Evolutionary conservation across 2,888 invertebrate genomes (phyloP), one percentile per base, ranked within the genome.

Genomic region (Philopedon plagiatum): DNA sequence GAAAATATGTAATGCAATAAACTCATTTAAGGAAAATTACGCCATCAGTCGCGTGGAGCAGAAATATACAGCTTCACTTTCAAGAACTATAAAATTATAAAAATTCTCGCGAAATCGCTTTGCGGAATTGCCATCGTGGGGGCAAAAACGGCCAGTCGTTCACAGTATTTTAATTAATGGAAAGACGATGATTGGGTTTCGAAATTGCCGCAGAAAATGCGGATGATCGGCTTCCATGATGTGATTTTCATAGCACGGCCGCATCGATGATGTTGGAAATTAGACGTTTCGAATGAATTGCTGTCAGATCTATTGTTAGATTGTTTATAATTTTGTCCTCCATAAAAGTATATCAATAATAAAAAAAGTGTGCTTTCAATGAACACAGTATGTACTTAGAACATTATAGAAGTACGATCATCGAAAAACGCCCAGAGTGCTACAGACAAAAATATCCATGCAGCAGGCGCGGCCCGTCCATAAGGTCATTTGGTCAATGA

Each of bases 141-240:
- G 32, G 56, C 37, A 32, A 21, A 32, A 56, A 37, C 56, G 49
- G 21, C 9, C 66, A 41, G 51, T 61, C 29, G 66, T 66, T 66
- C 71, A 71, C 71, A 61, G 71, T 64, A 71, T 64, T 71, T 71
- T 66, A 71, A 71, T 71, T 71, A 71, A 71, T 71, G 64, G 58
- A 71, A 65, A n/a, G n/a, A 63, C 63, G 39, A 32, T 44, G 57
- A 54, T 58, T 63, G 64, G 46, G 63, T 57, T 21, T 57, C 26
- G 57, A 64, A 70, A 65, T 65, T 69, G 57, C 69, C 54, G 32
- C 61, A 54, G 64, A 64, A 70, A 64, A 70, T 70, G 70, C 68
- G 63, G 68, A 67, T 66, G 63, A 58, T 67, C 26, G 67, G 18
- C 21, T 66, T 68, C 68, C 62, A 60, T 63, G 60, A 68, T 64